phyloP scores from a whole-genome alignment of 2,888 invertebrate genomes.

The Leptopilina drosophilae region DNA sequence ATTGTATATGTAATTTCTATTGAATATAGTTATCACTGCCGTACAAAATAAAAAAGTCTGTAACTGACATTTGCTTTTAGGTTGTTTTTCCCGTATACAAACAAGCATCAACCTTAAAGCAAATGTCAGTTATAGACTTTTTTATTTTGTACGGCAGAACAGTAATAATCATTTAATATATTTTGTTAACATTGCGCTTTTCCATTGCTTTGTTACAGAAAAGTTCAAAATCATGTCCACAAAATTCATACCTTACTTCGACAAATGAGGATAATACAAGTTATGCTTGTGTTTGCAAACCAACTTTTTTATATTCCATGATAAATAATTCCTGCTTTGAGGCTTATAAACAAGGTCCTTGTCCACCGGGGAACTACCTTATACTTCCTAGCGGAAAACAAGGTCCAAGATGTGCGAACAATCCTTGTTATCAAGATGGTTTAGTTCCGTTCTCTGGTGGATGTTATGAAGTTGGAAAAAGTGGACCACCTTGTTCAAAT shows the following conservation, averaged over 20 bases:
- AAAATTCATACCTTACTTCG: constrained; percentile 83
- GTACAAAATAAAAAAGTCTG: no score
- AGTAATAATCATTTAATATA: no score
- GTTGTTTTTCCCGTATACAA: no score
- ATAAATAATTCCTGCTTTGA: constrained; percentile 81
- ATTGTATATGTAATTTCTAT: no score
- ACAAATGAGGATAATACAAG: constrained; percentile 81
- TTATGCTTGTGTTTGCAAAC: constrained; percentile 81
- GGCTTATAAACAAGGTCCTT: constrained; percentile 83
- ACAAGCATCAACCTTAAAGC: no score
- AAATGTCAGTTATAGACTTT: no score
- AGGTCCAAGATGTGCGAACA: constrained; percentile 81
- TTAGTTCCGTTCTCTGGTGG: constrained; percentile 77
- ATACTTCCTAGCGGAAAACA: constrained; percentile 78
- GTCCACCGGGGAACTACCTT: constrained; percentile 79
- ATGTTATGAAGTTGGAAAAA: constrained; percentile 77
- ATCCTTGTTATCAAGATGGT: constrained; percentile 81
- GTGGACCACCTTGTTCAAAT: constrained; percentile 77
- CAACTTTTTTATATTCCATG: constrained; percentile 80
- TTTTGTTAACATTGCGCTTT: no score
- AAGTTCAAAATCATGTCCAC: constrained; percentile 79
- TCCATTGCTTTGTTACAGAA: not conserved
- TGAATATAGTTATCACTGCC: no score
- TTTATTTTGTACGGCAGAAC: no score
- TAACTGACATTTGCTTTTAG: no score